These are phyloP conservation scores for Mesoclemmys tuberculata DNA, from an alignment of 2,113 vertebrate species.

Conservation along the genomic window DNA sequence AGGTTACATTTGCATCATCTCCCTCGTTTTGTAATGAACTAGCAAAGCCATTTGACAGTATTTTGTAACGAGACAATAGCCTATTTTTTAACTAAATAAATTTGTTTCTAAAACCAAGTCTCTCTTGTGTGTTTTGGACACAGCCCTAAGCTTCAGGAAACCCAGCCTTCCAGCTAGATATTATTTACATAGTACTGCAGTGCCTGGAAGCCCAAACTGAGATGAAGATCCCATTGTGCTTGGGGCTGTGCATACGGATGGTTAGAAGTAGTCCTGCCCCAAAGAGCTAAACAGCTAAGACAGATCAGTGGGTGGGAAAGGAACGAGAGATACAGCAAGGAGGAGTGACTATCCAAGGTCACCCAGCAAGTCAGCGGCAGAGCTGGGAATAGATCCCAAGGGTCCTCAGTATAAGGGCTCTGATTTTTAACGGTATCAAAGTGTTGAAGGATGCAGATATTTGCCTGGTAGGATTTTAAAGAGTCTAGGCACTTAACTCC, in stretches of 20 bases:
- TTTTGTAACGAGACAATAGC: slow-evolving; percentile 55
- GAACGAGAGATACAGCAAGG: neutral
- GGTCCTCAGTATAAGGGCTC: neutral
- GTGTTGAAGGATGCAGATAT: neutral
- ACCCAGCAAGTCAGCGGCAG: neutral
- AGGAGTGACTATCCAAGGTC: neutral
- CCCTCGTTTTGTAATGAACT: neutral
- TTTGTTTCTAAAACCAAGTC: neutral
- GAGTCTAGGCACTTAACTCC: neutral
- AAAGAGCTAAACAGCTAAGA: neutral
- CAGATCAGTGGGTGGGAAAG: neutral
- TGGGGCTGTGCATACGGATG: neutral
- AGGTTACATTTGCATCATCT: fast-evolving
- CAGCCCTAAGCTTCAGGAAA: neutral
- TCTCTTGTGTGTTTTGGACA: neutral
- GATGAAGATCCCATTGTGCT: neutral
- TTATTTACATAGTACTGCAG: neutral
- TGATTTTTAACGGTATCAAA: too few relatives aligned
- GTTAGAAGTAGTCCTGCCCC: neutral
- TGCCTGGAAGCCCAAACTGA: neutral
- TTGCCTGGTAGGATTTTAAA: neutral
- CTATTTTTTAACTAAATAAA: slow-evolving; percentile 65
- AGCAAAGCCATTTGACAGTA: neutral
- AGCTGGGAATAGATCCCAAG: neutral
- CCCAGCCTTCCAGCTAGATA: neutral